Percentiles rank a stretch among this genome's conserved stretches.
These are phyloP conservation scores for Podarcis lilfordi DNA, from an alignment of 2,797 vertebrate species.

Conservation along the genomic window DNA sequence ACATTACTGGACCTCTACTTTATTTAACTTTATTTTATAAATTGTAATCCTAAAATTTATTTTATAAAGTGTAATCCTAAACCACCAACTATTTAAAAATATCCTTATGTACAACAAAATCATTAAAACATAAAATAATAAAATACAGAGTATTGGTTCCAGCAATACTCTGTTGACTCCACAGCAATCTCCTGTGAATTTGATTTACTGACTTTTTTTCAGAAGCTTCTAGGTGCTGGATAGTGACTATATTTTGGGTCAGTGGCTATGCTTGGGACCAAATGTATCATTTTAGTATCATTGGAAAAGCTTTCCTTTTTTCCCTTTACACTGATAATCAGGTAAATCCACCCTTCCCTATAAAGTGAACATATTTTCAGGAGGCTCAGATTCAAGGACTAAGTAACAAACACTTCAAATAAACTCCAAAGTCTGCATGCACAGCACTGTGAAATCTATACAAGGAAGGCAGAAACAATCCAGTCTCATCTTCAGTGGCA, in stretches of 20 bases:
- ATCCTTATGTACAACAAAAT: no score
- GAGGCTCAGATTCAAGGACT: neutral
- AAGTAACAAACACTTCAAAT: slow-evolving; percentile 8
- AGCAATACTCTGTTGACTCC: neutral
- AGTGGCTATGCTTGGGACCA: no score
- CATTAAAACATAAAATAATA: no score
- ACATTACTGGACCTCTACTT: neutral
- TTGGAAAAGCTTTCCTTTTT: neutral
- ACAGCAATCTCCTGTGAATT: neutral
- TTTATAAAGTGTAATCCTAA: no score
- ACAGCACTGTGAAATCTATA: neutral
- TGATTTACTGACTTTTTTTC: neutral
- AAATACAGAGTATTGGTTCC: neutral
- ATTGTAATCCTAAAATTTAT: no score
- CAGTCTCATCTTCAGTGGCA: neutral
- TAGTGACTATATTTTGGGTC: neutral
- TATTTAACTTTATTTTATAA: no score
- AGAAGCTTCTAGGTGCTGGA: neutral
- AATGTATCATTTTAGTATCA: neutral
- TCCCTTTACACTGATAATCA: neutral
- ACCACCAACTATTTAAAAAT: no score
- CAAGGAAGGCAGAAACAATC: neutral
- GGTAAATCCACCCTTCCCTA: neutral
- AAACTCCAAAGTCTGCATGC: neutral
- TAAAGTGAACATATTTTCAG: neutral